Evolutionary conservation across 2,888 invertebrate species (phyloP).

Genomic region (Acanthosepion pharaonis): DNA sequence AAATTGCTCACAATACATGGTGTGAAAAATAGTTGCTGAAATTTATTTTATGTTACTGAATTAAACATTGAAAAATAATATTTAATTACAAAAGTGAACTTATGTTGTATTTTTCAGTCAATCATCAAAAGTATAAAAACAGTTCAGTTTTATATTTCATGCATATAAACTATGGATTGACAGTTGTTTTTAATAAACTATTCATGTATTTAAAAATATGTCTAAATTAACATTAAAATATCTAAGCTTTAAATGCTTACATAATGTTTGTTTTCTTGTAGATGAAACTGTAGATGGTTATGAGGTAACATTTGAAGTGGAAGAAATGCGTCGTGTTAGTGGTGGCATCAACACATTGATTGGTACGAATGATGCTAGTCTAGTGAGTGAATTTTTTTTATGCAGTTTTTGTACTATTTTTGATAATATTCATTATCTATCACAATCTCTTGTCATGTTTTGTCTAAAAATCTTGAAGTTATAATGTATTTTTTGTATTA

Average conservation of each 20-base stretch:
- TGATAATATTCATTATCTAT: neutral
- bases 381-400: conserved; percentile 77
- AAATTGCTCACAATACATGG: too few species aligned
- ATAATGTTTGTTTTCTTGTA: conserved; percentile 48
- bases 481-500: neutral
- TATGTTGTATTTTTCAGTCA: too few species aligned
- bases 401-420: neutral
- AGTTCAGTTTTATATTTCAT: too few species aligned
- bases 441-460: neutral
- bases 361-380: conserved; percentile 92
- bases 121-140: too few species aligned
- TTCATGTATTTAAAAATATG: neutral
- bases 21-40: too few species aligned
- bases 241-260: neutral
- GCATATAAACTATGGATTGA: too few species aligned
- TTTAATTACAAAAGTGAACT: too few species aligned
- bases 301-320: conserved; percentile 89
- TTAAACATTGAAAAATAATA: too few species aligned
- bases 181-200: too few species aligned
- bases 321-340: conserved; percentile 86
- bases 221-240: neutral
- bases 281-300: conserved; percentile 61
- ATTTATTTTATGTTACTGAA: too few species aligned
- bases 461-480: neutral
- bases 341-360: conserved; percentile 91